Evolutionary conservation across 2,797 vertebrate genomes (phyloP), one percentile per base, ranked within the genome.

Genomic region (Margarornis squamiger): DNA sequence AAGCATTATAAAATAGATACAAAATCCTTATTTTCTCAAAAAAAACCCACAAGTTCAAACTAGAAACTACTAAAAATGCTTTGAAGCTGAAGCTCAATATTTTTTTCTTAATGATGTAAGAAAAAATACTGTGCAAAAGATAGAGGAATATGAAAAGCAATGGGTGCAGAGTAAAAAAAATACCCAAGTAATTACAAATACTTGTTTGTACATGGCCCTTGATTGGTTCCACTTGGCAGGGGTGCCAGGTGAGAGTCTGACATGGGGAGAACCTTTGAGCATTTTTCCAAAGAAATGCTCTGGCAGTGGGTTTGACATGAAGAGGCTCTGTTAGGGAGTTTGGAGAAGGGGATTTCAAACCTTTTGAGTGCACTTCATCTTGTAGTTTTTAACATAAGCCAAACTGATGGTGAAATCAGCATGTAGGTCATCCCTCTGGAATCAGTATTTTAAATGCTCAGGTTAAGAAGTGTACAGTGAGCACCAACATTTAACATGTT

Each of bases 191-290:
- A 52, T 16, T 4, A 16, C 21, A 55, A 67, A 39, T 32, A 12
- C 0, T 3, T 59, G 24, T n/a, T 23, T 41, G 4, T n/a, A 27
- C 46, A 23, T 73, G 43, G 18, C 29, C 11, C 76, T 30, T 29
- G 12, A 7, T 55, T 39, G 36, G 18, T 58, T 51, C 11, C 12
- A 30, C 3, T 0, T 7, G 3, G 5, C 18, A 38, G n/a, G 9
- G 4, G 7, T 71, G 20, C 21, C 7, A 13, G 34, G 20, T 2
- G 7, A 22, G 8, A 3, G 12, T 32, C 55, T 57, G 41, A 45
- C 3, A 15, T 0, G 0, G 15, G 18, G 29, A 68, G 14, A 55
- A 8, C n/a, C 26, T 13, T 49, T 62, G 36, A 36, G 12, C 21
- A 12, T 24, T 13, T 13, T 78, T 58, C 9, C 7, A 11, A 58